Conservation (phyloP, 1,140 invertebrate species). For the Drosophila melanica region DNA sequence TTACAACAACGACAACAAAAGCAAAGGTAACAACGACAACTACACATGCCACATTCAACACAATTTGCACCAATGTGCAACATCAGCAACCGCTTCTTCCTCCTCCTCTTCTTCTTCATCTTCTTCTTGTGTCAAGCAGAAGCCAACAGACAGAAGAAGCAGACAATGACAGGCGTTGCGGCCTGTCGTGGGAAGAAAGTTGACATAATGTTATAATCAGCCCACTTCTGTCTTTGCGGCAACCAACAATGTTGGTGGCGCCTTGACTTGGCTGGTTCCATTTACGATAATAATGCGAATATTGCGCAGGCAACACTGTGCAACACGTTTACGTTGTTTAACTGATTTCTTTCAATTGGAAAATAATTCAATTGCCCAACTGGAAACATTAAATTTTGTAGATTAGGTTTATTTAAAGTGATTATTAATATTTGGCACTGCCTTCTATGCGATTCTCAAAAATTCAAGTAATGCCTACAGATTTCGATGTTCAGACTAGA, state of each 20-base stretch:
- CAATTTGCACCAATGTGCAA: conserved; percentile 41
- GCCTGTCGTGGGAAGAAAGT: conserved; percentile 77
- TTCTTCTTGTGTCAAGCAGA: background rate
- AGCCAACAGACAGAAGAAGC: conserved; percentile 16
- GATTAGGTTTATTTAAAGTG: no score
- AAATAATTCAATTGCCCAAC: background rate
- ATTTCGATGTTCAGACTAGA: no score
- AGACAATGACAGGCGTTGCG: conserved; percentile 53
- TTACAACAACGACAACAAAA: conserved; percentile 29
- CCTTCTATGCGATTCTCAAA: no score
- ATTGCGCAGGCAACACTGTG: conserved; percentile 53
- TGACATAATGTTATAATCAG: conserved; percentile 82
- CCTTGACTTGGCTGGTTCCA: conserved; percentile 65
- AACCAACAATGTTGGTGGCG: conserved; percentile 47
- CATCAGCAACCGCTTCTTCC: conserved; percentile 38
- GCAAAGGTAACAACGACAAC: conserved; percentile 13
- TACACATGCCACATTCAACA: conserved; percentile 49
- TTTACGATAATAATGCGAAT: conserved; percentile 75
- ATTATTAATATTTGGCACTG: no score
- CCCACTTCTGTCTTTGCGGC: conserved; percentile 52
- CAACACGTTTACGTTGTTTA: conserved; percentile 33
- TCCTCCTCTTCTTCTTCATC: no score
- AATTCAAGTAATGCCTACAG: no score
- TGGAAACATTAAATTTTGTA: no score
- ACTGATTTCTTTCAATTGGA: no score